These are phyloP conservation scores for Peromyscus eremicus DNA, from an alignment of 2,797 vertebrate species.

Conservation along the genomic window DNA sequence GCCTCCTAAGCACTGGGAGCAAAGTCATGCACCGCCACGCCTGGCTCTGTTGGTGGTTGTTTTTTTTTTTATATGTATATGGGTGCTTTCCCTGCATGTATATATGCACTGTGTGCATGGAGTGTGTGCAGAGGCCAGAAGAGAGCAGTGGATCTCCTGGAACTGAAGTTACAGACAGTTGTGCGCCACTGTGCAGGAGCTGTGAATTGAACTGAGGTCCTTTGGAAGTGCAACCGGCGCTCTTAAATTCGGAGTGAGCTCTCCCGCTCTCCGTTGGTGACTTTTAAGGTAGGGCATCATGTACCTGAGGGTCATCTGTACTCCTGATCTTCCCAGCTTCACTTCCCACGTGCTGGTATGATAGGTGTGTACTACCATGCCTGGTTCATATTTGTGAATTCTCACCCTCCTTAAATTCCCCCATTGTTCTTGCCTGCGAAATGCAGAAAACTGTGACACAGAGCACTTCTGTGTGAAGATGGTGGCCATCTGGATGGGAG, in stretches of 20 bases:
- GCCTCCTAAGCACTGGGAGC: neutral
- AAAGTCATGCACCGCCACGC: neutral
- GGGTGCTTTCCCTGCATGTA: neutral
- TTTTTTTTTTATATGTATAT: neutral
- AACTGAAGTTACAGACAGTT: neutral
- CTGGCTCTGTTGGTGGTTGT: neutral
- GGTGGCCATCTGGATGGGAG: neutral
- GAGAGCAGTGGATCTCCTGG: neutral
- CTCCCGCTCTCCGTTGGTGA: neutral
- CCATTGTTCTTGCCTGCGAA: neutral
- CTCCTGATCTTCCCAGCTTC: neutral
- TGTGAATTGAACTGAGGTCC: neutral
- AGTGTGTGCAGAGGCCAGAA: neutral
- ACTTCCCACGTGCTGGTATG: neutral
- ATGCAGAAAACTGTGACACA: neutral
- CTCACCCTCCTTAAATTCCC: neutral
- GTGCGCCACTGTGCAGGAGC: neutral
- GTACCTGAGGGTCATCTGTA: neutral
- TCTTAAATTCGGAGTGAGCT: neutral
- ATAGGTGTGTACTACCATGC: neutral
- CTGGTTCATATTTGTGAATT: neutral
- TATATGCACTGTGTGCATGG: neutral
- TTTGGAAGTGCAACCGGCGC: neutral
- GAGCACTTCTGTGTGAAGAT: neutral
- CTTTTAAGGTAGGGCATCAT: neutral